Evolutionary conservation across 2,888 invertebrate species (phyloP), one percentile per base, ranked within the genome.

Genomic region (Invenusta paracnida): DNA sequence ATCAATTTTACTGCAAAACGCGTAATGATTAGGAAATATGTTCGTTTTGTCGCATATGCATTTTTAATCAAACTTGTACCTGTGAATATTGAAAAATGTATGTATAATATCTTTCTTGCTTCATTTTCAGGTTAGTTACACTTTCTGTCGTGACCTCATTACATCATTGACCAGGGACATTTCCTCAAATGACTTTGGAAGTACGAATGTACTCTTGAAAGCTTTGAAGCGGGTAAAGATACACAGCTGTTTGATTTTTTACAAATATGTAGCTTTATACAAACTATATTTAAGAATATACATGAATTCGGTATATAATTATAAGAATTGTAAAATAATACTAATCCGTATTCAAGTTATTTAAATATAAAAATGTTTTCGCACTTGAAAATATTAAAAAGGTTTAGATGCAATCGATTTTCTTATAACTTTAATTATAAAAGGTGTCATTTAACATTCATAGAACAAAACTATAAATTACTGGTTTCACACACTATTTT

Each of bases 141-240:
- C 92, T 28, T 93, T 93, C 89, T 93, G 93, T 89, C 92, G 93
- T 88, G 93, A 93, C 88, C 93, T 93, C 88, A 91, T 93, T 85
- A 91, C 92, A 84, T 90, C 92, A n/a, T 89, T 93, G 31, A 89
- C 93, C 27, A 92, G 92, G 87, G 91, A 92, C 86, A 91, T 92
- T 88, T 91, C 91, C 85, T 88, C 89, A 28, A 90, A 90, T 48
- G 92, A 92, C 86, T 91, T 93, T 84, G 92, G 92, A 67, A 91
- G 92, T 11, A 93, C 93, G 0, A 92, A 92, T 87, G 91, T 93
- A 79, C 91, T 93, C 13, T 92, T 93, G 82, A 93, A 93, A 88
- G 91, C 93, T 0, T 93, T 93, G 89, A 92, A 93, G 88, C 92
- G 93, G 91, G 93, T 93, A 89, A 88, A 89, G 87, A 23, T 13